Conservation (phyloP, 2,113 vertebrate species). For the Tonatia bakeri region DNA sequence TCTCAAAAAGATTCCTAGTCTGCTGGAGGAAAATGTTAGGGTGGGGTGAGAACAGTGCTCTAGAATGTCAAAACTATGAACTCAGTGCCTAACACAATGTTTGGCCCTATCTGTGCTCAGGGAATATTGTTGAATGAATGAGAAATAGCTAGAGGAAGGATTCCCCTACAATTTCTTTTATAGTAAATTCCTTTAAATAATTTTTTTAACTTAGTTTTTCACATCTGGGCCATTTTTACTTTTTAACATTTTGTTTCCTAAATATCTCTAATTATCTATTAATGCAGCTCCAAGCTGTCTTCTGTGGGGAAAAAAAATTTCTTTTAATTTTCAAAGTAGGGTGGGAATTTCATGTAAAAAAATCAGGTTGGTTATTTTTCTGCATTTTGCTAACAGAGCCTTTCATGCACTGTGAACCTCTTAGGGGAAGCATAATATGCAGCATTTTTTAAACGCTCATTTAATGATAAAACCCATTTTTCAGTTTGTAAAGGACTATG, state of each 20-base stretch:
- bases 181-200: neutral
- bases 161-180: neutral
- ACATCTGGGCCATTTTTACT: neutral
- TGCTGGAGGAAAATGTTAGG: neutral
- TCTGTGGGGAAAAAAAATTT: constrained; percentile 21
- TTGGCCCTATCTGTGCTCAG: neutral
- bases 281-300: neutral
- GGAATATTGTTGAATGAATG: neutral
- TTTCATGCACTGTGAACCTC: neutral
- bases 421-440: neutral
- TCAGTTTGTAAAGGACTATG: neutral
- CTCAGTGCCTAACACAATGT: neutral
- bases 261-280: neutral
- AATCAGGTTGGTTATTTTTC: neutral
- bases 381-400: neutral
- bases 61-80: neutral
- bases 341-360: neutral
- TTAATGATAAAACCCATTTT: constrained; percentile 5
- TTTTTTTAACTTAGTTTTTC: neutral
- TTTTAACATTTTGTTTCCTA: neutral
- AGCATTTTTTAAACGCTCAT: neutral
- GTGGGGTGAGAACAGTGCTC: neutral
- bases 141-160: neutral
- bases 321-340: constrained; percentile 2
- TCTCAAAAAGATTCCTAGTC: neutral